phyloP scores from a whole-genome alignment of 2,888 invertebrate genomes.

The Drosophila meridionalis region DNA sequence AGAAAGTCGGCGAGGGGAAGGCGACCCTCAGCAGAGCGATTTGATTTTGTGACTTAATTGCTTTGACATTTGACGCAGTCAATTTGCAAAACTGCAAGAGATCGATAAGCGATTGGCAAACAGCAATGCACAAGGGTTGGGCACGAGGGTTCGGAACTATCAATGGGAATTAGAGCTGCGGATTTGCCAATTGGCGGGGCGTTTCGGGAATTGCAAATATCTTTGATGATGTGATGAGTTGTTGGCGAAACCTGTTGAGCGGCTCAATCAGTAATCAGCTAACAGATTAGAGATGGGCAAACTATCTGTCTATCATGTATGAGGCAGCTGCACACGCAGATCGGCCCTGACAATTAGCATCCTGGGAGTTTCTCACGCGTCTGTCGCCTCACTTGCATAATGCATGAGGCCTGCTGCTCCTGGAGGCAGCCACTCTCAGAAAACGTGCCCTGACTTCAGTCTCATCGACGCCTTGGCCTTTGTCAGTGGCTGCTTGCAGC shows the following conservation, averaged over 20 bases:
- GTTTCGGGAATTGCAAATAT: slow-evolving; percentile 34
- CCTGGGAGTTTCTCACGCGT: slow-evolving; percentile 69
- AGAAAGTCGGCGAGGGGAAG: slow-evolving; percentile 18
- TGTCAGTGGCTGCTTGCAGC: slow-evolving; percentile 34
- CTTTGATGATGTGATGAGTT: background rate
- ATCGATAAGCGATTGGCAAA: slow-evolving; percentile 70
- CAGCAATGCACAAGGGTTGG: slow-evolving; percentile 36
- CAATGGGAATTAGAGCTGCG: slow-evolving; percentile 17
- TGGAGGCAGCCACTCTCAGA: slow-evolving; percentile 40
- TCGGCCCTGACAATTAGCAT: slow-evolving; percentile 28
- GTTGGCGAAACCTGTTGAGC: slow-evolving; percentile 59
- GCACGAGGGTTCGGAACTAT: slow-evolving; percentile 26
- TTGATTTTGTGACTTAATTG: slow-evolving; percentile 75
- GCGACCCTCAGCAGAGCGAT: slow-evolving; percentile 51
- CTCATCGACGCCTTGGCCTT: slow-evolving; percentile 47
- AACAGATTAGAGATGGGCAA: background rate
- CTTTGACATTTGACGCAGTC: slow-evolving; percentile 77
- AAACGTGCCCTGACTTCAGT: slow-evolving; percentile 59
- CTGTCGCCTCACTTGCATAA: slow-evolving; percentile 66
- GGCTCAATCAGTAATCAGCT: slow-evolving; percentile 33
- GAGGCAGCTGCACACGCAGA: slow-evolving; percentile 42
- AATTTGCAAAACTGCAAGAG: slow-evolving; percentile 63
- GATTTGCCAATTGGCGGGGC: slow-evolving; percentile 61
- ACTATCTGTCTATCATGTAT: slow-evolving; percentile 3
- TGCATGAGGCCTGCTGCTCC: slow-evolving; percentile 62